These are phyloP conservation scores for Pogonocichla stellata DNA, from an alignment of 2,113 vertebrate species.

Conservation along the genomic window DNA sequence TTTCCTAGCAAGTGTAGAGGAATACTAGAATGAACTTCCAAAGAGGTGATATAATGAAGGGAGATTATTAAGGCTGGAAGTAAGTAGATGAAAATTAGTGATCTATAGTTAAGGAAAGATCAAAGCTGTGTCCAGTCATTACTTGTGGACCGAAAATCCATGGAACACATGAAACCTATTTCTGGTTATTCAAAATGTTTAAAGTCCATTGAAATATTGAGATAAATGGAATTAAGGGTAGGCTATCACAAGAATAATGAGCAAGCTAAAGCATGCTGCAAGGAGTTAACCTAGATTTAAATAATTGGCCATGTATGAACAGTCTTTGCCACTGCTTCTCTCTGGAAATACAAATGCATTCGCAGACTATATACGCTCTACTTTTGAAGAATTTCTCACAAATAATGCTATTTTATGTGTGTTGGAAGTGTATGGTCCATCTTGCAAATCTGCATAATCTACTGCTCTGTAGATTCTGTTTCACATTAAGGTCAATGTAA, in stretches of 20 bases:
- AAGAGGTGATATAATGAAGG: neutral
- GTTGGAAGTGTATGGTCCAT: neutral
- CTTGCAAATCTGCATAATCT: neutral
- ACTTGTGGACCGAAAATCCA: neutral
- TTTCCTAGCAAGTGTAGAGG: neutral
- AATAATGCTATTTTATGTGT: neutral
- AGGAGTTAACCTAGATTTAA: neutral
- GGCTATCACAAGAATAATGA: neutral
- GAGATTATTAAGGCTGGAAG: neutral
- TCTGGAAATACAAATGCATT: neutral
- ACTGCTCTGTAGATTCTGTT: neutral
- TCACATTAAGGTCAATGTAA: neutral
- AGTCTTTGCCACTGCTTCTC: neutral
- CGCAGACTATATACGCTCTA: neutral
- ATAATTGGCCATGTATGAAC: accelerated
- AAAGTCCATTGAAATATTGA: neutral
- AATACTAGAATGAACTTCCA: neutral
- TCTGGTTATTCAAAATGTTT: neutral
- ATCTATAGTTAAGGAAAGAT: neutral
- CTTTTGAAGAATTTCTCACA: neutral
- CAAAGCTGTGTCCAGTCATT: neutral
- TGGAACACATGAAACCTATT: neutral
- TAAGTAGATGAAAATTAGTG: neutral
- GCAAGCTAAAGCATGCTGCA: neutral
- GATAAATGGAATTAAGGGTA: neutral